These are phyloP conservation scores for Pollimyrus isidori DNA, from an alignment of 2,113 vertebrate genomes.

Conservation along the genomic window DNA sequence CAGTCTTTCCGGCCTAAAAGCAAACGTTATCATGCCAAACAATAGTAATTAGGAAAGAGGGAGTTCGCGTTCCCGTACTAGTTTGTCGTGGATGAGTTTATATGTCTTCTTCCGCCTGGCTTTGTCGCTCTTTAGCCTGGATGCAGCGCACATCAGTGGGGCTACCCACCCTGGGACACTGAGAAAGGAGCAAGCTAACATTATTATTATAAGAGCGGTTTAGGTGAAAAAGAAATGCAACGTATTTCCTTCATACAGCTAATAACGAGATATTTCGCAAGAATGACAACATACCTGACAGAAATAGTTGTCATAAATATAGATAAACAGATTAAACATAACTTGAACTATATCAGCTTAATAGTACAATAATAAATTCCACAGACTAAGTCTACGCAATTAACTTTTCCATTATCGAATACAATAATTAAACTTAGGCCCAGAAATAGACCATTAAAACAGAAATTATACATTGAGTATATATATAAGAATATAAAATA, in stretches of 20 bases:
- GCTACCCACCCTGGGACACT: slow-evolving; percentile 26
- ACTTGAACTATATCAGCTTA: neutral
- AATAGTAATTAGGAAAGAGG: neutral
- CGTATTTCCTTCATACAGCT: neutral
- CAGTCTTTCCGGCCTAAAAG: neutral
- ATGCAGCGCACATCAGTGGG: slow-evolving; percentile 12
- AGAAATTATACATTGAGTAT: neutral
- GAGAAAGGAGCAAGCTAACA: neutral
- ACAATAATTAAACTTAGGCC: neutral
- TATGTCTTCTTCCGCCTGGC: slow-evolving; percentile 20
- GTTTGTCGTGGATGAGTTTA: slow-evolving; percentile 14
- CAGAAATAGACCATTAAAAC: neutral
- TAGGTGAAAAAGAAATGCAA: neutral
- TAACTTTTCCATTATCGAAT: neutral
- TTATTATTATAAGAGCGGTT: neutral
- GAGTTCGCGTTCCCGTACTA: neutral
- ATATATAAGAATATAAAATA: neutral
- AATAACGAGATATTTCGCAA: neutral
- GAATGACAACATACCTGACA: neutral
- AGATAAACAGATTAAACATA: neutral
- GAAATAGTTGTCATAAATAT: neutral
- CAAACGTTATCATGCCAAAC: neutral
- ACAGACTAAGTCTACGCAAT: neutral
- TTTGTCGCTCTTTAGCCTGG: slow-evolving; percentile 8
- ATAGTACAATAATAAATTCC: neutral